Evolutionary conservation across 2,797 vertebrate species (phyloP), one percentile per base, ranked within the genome.

Genomic region (Austrolebias charrua): DNA sequence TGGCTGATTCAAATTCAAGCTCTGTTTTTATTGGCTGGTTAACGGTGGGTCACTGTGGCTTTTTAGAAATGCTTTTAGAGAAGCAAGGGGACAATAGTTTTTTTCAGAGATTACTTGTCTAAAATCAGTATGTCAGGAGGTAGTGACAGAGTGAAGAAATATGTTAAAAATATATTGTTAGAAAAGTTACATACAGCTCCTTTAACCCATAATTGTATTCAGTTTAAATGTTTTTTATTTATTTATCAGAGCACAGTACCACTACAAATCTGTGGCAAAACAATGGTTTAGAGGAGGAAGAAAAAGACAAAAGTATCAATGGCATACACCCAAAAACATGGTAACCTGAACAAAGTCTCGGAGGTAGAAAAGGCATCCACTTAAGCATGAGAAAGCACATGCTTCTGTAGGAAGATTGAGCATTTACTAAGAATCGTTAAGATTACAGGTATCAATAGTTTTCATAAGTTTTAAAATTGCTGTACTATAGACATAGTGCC

Each of bases 401-500:
- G 43, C 31, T 63, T 54, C 28, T 54, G 42, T 29, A 35, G 20
- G 18, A 31, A 20, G 14, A 50, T 42, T 48, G 35, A 13, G 13
- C 10, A 43, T 43, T 44, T 57, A 20, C 5, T 28, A 3, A 18
- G 8, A 28, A 50, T 13, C 12, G 33, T 53, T 20, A 13, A 16
- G 18, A 42, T 35, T 44, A 3, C 24, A 29, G 7, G 29, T 19
- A 31, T 48, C 51, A 47, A 24, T 45, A 14, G 28, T n/a, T 50
- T 44, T 18, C 16, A 16, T 47, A 60, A 20, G 19, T 28, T 24
- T 7, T 29, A 38, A 57, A 58, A n/a, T 49, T 43, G 7, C 24
- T 60, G 53, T 54, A 53, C 58, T 54, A 48, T 64, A 57, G 54
- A 73, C 40, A 55, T 65, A 52, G 44, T 48, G 18, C 35, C 65